Evolutionary conservation across 2,888 invertebrate species (phyloP).

Genomic region (Branchellion lobata): DNA sequence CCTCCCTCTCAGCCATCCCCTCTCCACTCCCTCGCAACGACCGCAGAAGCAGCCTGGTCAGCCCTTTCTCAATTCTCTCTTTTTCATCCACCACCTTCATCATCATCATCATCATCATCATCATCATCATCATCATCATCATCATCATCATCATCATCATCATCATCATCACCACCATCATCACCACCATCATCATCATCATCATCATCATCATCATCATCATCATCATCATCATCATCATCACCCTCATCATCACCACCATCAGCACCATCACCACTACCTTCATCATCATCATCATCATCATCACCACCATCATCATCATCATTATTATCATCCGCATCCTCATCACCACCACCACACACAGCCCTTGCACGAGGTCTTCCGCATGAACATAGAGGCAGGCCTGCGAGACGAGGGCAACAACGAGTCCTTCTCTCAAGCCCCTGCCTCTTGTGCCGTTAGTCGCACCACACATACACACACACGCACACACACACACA

Average conservation of each 20-base stretch:
- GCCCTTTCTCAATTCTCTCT: no score
- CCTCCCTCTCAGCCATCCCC: background rate
- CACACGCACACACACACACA: background rate
- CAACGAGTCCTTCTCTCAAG: background rate
- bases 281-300: conserved; percentile 40
- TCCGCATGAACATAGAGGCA: background rate
- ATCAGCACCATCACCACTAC: conserved; percentile 38
- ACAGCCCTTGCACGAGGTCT: background rate
- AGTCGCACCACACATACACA: background rate
- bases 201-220: conserved; percentile 23
- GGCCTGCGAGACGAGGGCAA: background rate
- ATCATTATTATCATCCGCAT: conserved; percentile 9
- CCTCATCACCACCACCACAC: conserved; percentile 3
- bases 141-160: conserved; percentile 42
- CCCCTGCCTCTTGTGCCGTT: no score
- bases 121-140: conserved; percentile 43
- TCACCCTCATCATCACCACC: conserved; percentile 41
- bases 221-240: conserved; percentile 38
- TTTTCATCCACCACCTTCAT: no score
- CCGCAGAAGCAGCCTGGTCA: background rate
- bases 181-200: conserved; percentile 12
- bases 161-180: conserved; percentile 40
- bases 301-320: conserved; percentile 16
- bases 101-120: conserved; percentile 34
- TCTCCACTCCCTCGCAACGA: background rate